phyloP scores from a whole-genome alignment of 2,888 invertebrate genomes.

The Epiblema foenella region DNA sequence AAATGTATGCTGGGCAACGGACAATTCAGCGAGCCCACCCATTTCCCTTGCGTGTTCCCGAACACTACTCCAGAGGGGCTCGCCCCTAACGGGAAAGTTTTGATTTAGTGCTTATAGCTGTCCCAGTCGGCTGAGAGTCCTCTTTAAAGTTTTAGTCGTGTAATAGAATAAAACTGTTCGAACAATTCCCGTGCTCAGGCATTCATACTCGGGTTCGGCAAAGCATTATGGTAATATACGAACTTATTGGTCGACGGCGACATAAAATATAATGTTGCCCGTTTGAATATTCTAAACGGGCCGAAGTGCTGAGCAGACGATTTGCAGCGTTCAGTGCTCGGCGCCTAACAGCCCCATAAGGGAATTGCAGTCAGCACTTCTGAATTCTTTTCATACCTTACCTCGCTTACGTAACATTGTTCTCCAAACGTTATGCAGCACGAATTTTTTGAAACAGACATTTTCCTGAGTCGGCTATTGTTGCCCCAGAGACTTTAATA shows the following conservation, averaged over 20 bases:
- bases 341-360: conserved; percentile 47
- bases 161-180: conserved; percentile 83
- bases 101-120: conserved; percentile 83
- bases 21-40: conserved; percentile 64
- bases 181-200: conserved; percentile 71
- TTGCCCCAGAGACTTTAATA: conserved; percentile 43
- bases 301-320: conserved; percentile 52
- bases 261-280: conserved; percentile 70
- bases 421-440: conserved; percentile 18
- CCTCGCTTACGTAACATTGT: conserved; percentile 29
- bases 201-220: conserved; percentile 69
- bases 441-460: conserved; percentile 41
- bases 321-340: conserved; percentile 53
- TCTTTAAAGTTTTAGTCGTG: conserved; percentile 80
- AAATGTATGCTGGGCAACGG: conserved; percentile 54
- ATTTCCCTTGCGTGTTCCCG: conserved; percentile 69
- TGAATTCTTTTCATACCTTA: conserved; percentile 47
- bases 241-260: conserved; percentile 67
- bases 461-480: conserved; percentile 35
- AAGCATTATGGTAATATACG: conserved; percentile 64
- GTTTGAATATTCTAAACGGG: conserved; percentile 71
- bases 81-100: conserved; percentile 77
- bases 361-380: conserved; percentile 51
- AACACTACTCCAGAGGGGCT: conserved; percentile 65
- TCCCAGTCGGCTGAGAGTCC: conserved; percentile 70